These are phyloP conservation scores for Sphyrna mokarran DNA, from an alignment of 2,113 vertebrate genomes.

Conservation along the genomic window DNA sequence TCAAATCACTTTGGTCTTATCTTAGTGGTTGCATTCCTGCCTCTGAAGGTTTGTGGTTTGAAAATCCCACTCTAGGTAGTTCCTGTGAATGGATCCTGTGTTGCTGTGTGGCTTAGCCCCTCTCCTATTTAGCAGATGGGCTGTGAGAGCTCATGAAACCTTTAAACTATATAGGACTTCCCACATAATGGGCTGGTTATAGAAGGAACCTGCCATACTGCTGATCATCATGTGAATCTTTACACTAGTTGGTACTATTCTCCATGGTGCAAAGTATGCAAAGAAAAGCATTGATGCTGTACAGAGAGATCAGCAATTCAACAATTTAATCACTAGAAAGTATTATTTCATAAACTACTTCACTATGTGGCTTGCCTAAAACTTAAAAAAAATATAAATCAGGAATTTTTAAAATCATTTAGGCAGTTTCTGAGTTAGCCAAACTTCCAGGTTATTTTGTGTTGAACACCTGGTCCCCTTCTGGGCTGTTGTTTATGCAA, in stretches of 20 bases:
- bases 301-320: not conserved
- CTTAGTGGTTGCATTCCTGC: not conserved
- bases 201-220: not conserved
- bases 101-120: not conserved
- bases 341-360: not conserved
- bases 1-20: not conserved
- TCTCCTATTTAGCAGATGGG: not conserved
- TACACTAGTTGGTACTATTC: not conserved
- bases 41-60: not conserved
- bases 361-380: not conserved
- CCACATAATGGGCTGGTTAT: too few species aligned
- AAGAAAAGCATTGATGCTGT: not conserved
- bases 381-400: not conserved
- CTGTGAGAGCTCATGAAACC: too few species aligned
- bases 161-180: too few species aligned
- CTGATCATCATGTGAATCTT: not conserved
- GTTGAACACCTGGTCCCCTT: not conserved
- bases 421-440: not conserved
- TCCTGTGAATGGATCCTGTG: not conserved
- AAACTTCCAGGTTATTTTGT: not conserved
- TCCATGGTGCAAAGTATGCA: not conserved
- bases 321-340: not conserved
- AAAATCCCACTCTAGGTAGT: not conserved
- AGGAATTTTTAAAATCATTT: not conserved
- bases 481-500: not conserved